These are phyloP conservation scores for Metaphire vulgaris DNA, from an alignment of 1,140 invertebrate genomes.

Conservation along the genomic window DNA sequence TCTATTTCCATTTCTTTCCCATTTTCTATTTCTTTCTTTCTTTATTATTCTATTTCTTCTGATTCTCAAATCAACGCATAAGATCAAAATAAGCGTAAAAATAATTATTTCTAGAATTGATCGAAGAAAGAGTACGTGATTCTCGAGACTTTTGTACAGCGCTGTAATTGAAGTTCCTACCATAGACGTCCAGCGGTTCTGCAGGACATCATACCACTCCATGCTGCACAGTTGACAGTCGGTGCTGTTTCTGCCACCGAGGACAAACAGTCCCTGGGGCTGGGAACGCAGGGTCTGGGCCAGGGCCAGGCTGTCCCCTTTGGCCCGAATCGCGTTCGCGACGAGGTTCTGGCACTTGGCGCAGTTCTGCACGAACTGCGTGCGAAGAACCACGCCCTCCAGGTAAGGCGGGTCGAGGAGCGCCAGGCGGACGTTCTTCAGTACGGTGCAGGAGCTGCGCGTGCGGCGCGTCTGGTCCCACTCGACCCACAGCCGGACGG, in stretches of 20 bases:
- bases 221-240: constrained; percentile 46
- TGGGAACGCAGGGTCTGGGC: constrained; percentile 41
- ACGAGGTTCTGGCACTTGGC: constrained; percentile 48
- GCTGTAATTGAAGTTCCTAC: too few relatives aligned
- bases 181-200: constrained; percentile 44
- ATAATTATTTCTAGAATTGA: too few relatives aligned
- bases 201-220: constrained; percentile 46
- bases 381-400: constrained; percentile 45
- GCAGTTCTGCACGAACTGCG: constrained; percentile 45
- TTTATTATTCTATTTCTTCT: too few relatives aligned
- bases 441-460: constrained; percentile 36
- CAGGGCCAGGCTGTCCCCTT: constrained; percentile 38
- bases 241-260: constrained; percentile 47
- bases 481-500: constrained; percentile 42
- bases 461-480: constrained; percentile 36
- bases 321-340: constrained; percentile 41
- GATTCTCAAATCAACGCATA: too few relatives aligned
- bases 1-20: too few relatives aligned
- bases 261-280: constrained; percentile 55
- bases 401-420: constrained; percentile 41
- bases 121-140: too few relatives aligned
- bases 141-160: too few relatives aligned
- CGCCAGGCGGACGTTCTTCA: constrained; percentile 42
- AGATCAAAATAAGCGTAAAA: too few relatives aligned
- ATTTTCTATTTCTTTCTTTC: too few relatives aligned